Percentiles rank a stretch among this genome's conserved stretches.
phyloP scores from a whole-genome alignment of 2,113 vertebrate species.

The Phaethon lepturus region DNA sequence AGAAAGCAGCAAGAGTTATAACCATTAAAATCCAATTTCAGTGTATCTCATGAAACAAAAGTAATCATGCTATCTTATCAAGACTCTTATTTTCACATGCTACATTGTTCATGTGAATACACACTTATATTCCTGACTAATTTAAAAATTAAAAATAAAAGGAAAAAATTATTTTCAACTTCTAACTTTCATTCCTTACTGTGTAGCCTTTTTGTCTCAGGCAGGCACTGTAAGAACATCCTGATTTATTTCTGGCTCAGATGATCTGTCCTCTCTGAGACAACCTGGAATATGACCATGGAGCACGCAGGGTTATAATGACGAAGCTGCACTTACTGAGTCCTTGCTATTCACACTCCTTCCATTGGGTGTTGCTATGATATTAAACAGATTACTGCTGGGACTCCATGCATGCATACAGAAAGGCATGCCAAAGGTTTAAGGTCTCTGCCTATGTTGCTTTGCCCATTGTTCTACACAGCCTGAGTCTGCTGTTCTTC shows the following conservation, averaged over 20 bases:
- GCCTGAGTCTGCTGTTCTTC: background rate
- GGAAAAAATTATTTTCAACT: background rate
- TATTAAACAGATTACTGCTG: conserved; percentile 66
- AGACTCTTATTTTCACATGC: background rate
- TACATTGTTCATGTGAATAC: background rate
- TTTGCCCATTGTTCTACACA: background rate
- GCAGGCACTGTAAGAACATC: background rate
- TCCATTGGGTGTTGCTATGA: conserved; percentile 77
- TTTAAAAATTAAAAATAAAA: background rate
- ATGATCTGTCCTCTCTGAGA: background rate
- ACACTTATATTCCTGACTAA: background rate
- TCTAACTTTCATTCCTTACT: background rate
- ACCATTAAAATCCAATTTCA: background rate
- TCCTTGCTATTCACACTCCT: conserved; percentile 71
- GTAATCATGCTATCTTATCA: background rate
- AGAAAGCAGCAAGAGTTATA: background rate
- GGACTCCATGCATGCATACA: background rate
- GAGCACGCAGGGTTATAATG: background rate
- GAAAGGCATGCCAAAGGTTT: conserved; percentile 11
- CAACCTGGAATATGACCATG: background rate
- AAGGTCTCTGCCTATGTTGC: background rate
- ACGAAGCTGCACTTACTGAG: background rate
- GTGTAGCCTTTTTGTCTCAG: background rate
- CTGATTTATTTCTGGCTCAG: background rate
- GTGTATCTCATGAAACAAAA: background rate